Evolutionary conservation across 2,797 vertebrate species (phyloP).

Genomic region (Pagetopsis macropterus): DNA sequence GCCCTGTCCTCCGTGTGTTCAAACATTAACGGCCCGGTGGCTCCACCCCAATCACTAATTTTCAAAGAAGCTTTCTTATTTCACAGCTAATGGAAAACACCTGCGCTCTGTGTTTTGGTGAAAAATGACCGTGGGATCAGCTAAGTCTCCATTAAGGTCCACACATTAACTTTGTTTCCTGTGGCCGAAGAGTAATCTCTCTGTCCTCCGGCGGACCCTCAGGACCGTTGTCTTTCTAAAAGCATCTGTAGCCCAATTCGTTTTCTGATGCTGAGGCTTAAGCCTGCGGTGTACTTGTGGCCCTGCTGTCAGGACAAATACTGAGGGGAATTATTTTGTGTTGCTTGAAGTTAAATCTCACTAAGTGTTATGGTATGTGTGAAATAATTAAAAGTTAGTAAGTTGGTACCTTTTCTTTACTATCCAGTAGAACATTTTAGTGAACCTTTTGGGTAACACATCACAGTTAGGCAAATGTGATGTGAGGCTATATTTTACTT

Average conservation of each 20-base stretch:
- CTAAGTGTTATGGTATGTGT: background rate
- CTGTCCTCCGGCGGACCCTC: conserved; percentile 59
- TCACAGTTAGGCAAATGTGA: background rate
- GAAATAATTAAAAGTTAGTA: conserved; percentile 4
- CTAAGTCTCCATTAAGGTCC: conserved; percentile 47
- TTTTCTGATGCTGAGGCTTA: conserved; percentile 47
- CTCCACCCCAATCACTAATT: conserved; percentile 20
- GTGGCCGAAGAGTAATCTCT: conserved; percentile 66
- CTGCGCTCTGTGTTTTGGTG: conserved; percentile 49
- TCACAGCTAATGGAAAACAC: conserved; percentile 61
- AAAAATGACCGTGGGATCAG: conserved; percentile 39
- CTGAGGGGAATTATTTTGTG: conserved; percentile 9
- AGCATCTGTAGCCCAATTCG: conserved; percentile 72
- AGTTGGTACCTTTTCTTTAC: background rate
- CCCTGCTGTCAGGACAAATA: conserved; percentile 14
- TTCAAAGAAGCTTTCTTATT: conserved; percentile 38
- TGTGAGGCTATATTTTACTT: background rate
- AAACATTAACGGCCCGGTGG: conserved; percentile 50
- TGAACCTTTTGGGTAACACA: background rate
- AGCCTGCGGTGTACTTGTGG: conserved; percentile 33
- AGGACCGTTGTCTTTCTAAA: conserved; percentile 62
- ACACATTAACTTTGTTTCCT: conserved; percentile 69
- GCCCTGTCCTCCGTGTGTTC: conserved; percentile 22
- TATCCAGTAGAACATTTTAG: background rate
- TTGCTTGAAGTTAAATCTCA: conserved; percentile 5